phyloP scores from a whole-genome alignment of 1,140 invertebrate genomes.

The Eupeodes corollae region DNA sequence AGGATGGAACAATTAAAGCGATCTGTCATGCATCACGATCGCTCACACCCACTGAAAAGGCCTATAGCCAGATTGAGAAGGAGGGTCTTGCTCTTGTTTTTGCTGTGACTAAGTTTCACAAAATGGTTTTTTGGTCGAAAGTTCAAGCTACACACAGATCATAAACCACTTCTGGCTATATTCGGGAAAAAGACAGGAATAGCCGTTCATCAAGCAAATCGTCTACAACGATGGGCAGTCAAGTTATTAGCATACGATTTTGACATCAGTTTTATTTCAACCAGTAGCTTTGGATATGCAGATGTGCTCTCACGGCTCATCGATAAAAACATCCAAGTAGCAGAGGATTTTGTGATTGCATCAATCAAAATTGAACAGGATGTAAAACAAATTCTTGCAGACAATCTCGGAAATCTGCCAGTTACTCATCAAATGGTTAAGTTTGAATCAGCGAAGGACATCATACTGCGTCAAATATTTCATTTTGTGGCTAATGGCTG shows the following conservation, averaged over 20 bases:
- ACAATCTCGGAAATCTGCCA: too few species aligned
- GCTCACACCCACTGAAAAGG: slow-evolving; percentile 30
- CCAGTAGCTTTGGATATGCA: slow-evolving; percentile 14
- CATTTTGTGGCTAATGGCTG: too few species aligned
- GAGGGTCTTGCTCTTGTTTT: slow-evolving; percentile 40
- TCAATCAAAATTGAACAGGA: neutral
- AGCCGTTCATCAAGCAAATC: neutral
- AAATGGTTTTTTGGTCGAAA: slow-evolving; percentile 26
- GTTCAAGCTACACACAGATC: slow-evolving; percentile 20
- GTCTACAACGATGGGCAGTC: slow-evolving; percentile 6
- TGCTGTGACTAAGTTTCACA: slow-evolving; percentile 28
- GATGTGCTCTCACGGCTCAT: too few species aligned
- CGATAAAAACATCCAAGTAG: too few species aligned
- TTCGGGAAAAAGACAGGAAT: slow-evolving; percentile 4
- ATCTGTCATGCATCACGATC: slow-evolving; percentile 29
- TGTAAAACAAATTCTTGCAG: too few species aligned
- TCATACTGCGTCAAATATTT: neutral
- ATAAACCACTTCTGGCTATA: too few species aligned
- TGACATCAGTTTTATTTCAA: slow-evolving; percentile 13
- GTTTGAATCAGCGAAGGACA: neutral
- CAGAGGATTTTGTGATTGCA: neutral
- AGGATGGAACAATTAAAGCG: slow-evolving; percentile 18
- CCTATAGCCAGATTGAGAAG: slow-evolving; percentile 38
- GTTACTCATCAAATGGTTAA: too few species aligned
- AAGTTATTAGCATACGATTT: slow-evolving; percentile 11